Conservation (phyloP, 2,113 vertebrate species). For the Numida meleagris region DNA sequence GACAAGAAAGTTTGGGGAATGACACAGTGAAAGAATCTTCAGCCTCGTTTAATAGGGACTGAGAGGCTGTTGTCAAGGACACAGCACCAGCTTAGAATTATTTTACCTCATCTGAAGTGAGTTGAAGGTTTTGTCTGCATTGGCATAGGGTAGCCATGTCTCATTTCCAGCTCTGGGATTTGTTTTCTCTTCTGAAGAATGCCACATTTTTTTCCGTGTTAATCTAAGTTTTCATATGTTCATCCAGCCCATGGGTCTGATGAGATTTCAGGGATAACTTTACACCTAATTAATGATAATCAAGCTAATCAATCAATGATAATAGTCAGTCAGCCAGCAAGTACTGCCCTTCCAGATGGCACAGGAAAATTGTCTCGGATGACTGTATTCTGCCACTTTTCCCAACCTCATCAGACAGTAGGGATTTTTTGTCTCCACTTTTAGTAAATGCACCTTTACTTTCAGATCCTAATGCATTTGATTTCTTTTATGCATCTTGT, state of each 20-base stretch:
- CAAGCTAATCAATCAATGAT: no score
- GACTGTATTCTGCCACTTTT: neutral
- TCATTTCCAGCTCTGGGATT: neutral
- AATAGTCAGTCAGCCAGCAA: neutral
- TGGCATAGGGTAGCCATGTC: accelerated
- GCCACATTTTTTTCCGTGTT: neutral
- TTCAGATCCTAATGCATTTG: neutral
- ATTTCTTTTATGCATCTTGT: neutral
- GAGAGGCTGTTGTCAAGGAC: neutral
- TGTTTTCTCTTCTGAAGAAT: neutral
- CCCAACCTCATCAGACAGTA: neutral
- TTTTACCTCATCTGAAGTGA: neutral
- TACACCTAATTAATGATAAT: neutral
- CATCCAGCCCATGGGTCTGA: neutral
- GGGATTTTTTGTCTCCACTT: neutral
- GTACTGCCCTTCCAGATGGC: neutral
- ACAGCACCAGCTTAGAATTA: neutral
- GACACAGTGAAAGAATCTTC: neutral
- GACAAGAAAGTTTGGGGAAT: neutral
- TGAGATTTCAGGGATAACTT: neutral
- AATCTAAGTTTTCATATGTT: neutral
- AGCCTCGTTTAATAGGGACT: neutral
- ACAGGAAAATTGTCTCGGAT: neutral
- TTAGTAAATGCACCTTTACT: neutral
- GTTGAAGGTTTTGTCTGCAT: neutral